Base-by-base conservation (phyloP, 2,888 invertebrate genomes). In the Dryobotodes eremita region DNA sequence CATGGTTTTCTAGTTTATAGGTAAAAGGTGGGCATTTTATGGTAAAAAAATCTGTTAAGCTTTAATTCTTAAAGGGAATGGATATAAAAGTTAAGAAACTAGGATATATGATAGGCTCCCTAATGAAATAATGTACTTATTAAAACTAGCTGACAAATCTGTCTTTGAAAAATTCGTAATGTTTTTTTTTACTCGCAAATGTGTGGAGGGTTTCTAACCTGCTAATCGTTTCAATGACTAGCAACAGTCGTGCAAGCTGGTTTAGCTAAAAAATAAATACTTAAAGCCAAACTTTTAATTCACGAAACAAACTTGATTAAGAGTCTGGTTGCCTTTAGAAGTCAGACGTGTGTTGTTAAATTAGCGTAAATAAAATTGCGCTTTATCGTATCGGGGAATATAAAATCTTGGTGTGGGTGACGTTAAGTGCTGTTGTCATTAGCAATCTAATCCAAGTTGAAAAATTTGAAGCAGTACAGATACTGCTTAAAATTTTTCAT, bases 1-100 rank as follows among this genome's bases (percentile, higher is more conserved):
- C 89, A 88, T 71, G 82, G 76, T 76, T 79, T 81, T 82, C n/a
- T 72, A 79, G 75, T 85, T 82, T 75, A 46, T 77, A 76, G 78
- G 62, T 82, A 77, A 80, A 86, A 53, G 31, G 66, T 57, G 23
- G 23, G 55, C 23, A 62, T 61, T 78, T 70, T 53, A 53, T 53
- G 11, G 20, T 78, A 36, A 23, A 48, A n/a, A 48, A 26, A n/a
- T 0, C 0, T 0, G 53, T 11, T 31, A 15, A 31, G 17, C 23
- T 26, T 26, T 23, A 26, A 23, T 53, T n/a, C 10, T 36, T 36
- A 53, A n/a, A 13, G 6, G 36, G 2, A 36, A 23, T 36, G 23
- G 23, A 36, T 69, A 23, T 23, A 2, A 8, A 53, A 53, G 50
- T 23, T 10, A 23, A 36, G 23, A 53, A 53, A 53, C 23, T 20